These are phyloP conservation scores for Selenia dentaria DNA, from an alignment of 2,888 invertebrate species.

Conservation along the genomic window DNA sequence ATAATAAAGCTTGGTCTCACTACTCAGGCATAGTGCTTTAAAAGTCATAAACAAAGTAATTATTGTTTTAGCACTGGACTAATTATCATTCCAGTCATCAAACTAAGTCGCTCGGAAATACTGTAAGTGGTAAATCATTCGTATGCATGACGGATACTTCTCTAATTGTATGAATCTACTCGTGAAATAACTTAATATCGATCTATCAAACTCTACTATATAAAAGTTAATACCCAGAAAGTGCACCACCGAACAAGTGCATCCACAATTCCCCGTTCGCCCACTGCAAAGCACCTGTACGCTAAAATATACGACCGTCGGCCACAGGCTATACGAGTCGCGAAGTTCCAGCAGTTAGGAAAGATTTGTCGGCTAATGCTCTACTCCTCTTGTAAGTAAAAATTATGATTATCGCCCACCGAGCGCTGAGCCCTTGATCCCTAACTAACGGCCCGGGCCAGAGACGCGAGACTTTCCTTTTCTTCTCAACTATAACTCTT, in stretches of 20 bases:
- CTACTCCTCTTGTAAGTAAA: constrained; percentile 82
- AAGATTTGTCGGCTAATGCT: constrained; percentile 83
- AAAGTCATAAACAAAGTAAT: no score
- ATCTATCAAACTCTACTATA: neutral
- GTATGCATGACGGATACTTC: no score
- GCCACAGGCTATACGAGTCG: constrained; percentile 60
- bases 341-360: constrained; percentile 80
- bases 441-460: constrained; percentile 71
- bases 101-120: no score
- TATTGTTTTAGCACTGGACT: no score
- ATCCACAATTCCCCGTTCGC: constrained; percentile 30
- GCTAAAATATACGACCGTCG: constrained; percentile 58
- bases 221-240: constrained; percentile 29
- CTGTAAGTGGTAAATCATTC: no score
- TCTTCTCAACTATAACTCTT: constrained; percentile 84
- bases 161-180: no score
- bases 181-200: neutral
- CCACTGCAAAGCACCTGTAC: constrained; percentile 52
- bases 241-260: constrained; percentile 26
- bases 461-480: constrained; percentile 79
- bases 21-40: no score
- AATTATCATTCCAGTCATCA: no score
- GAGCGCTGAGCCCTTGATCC: constrained; percentile 80
- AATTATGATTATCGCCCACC: constrained; percentile 83
- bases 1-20: no score